Base-by-base conservation (phyloP, 2,888 invertebrate species). In the Spilarctia lutea region DNA sequence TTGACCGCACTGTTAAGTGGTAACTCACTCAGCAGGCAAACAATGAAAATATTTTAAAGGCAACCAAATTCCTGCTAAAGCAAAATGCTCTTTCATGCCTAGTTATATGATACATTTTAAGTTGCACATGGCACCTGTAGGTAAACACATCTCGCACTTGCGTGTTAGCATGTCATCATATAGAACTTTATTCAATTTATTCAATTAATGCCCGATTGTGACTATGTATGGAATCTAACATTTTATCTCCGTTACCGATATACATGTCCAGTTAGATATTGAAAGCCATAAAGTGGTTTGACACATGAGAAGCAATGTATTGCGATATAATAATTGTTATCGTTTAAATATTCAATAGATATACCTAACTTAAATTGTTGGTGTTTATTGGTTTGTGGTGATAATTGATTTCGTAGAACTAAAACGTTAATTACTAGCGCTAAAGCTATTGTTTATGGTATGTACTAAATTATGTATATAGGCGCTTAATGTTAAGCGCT, bases 401-500 rank as follows among this genome's bases (percentile, higher is more conserved):
- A 63, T 63, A 63, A 30, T 30, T 63, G 30, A 63, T 27, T 30
- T 63, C 27, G 30, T 63, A 63, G 60, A 63, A 63, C 63, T 63
- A 63, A 63, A 63, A 27, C 18, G 63, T 63, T 63, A 63, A 63
- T 30, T 4, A 16, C 63, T 24, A 60, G 16, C 33, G 65, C 45
- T 39, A 74, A 72, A 73, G 30, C 60, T 71, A 65, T 75, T 82
- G 80, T 77, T 63, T 71, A 60, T 77, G 65, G n/a, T 56, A 56
- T 56, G 52, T n/a, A 56, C 10, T n/a, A n/a, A n/a, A 48, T 45
- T 45, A 52, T 56, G 10, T 56, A 52, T 24, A 56, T 11, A n/a
- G 11, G 10, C 11, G n/a, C 11, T 11, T n/a, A 11, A n/a, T n/a
- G 24, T 56, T 56, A 52, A 56, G n/a, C 2, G n/a, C 10, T 56